A percentile compares a stretch with the other conserved stretches of the same genome.
Conservation (phyloP, 2,888 invertebrate genomes). For the Deroplatys truncata region DNA sequence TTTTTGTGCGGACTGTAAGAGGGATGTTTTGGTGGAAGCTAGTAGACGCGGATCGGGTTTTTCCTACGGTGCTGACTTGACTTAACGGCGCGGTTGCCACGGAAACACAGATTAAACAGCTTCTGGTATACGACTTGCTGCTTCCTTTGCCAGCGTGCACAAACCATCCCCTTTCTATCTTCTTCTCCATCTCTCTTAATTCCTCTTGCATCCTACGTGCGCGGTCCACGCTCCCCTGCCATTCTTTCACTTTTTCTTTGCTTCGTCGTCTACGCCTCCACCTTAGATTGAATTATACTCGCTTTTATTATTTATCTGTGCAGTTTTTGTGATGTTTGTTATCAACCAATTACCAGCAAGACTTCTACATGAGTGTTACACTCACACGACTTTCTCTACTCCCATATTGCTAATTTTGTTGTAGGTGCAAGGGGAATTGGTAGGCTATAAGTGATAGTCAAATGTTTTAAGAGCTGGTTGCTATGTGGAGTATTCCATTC, state of each 20-base stretch:
- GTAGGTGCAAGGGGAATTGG: no score
- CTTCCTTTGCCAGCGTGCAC: background rate
- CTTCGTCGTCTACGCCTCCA: background rate
- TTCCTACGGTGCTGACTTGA: background rate
- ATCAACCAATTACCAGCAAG: no score
- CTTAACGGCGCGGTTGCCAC: conserved; percentile 13
- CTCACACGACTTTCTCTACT: no score
- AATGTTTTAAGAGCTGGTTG: no score
- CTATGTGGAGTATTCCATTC: no score
- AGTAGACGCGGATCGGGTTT: background rate
- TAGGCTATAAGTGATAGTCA: no score
- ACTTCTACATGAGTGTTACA: no score
- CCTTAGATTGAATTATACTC: background rate
- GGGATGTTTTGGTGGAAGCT: background rate
- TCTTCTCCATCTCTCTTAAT: conserved; percentile 3
- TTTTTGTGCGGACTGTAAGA: background rate
- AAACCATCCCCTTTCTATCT: background rate
- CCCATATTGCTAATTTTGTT: no score
- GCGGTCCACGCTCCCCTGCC: background rate
- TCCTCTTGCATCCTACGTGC: background rate
- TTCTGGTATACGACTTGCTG: conserved; percentile 9
- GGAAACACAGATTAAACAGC: conserved; percentile 16
- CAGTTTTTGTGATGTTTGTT: background rate
- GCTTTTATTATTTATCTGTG: background rate
- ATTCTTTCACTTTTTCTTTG: background rate